Conservation (phyloP, 2,888 invertebrate species). For the Polymixis flavicincta region DNA sequence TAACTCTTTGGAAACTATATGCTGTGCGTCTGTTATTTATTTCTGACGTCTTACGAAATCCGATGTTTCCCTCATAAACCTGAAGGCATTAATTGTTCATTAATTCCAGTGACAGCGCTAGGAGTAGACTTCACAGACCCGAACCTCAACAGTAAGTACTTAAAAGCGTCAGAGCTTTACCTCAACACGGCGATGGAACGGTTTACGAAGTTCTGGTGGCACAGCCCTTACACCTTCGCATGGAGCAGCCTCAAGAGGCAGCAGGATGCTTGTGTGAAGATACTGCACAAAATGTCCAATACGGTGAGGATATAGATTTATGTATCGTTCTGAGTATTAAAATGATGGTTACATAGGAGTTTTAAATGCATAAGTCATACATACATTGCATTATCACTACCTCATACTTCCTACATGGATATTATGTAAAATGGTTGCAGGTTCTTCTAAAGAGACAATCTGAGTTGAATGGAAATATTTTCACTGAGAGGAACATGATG, state of each 20-base stretch:
- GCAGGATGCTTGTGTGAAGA: slow-evolving; percentile 78
- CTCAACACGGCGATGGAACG: slow-evolving; percentile 78
- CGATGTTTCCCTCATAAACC: no score
- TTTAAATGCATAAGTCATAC: no score
- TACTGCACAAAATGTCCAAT: slow-evolving; percentile 80
- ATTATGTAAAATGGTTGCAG: no score
- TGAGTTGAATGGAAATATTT: slow-evolving; percentile 71
- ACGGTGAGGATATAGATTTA: slow-evolving; percentile 77
- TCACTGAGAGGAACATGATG: slow-evolving; percentile 67
- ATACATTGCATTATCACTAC: no score
- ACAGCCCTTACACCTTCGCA: slow-evolving; percentile 75
- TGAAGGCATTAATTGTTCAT: no score
- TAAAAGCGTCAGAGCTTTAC: slow-evolving; percentile 79
- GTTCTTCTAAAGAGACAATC: slow-evolving; percentile 78
- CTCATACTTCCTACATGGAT: no score
- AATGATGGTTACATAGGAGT: no score
- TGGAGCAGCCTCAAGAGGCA: slow-evolving; percentile 77
- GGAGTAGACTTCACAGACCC: slow-evolving; percentile 81
- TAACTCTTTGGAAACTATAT: slow-evolving; percentile 83
- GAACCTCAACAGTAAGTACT: slow-evolving; percentile 78
- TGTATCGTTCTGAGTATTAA: no score
- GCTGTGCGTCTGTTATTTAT: no score
- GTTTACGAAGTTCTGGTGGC: slow-evolving; percentile 81
- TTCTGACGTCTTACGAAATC: no score
- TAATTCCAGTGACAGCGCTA: slow-evolving; percentile 80